Conservation (phyloP, 2,888 invertebrate species). For the Ophion ellenae region DNA sequence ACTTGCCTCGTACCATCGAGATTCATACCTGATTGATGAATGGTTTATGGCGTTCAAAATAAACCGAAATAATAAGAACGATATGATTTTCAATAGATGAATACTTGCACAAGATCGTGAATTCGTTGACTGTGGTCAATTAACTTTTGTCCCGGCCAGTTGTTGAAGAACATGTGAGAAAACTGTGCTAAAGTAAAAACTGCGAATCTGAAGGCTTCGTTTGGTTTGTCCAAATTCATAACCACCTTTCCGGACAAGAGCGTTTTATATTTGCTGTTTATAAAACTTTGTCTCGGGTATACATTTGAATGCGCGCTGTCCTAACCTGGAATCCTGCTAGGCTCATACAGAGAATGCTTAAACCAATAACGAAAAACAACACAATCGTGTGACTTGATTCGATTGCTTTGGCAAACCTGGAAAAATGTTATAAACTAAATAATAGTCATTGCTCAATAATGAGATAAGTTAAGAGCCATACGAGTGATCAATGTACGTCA, state of each 20-base stretch:
- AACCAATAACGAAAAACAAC: slow-evolving; percentile 50
- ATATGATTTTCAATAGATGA: neutral
- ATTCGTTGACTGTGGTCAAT: slow-evolving; percentile 57
- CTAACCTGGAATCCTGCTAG: slow-evolving; percentile 59
- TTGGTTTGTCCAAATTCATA: slow-evolving; percentile 52
- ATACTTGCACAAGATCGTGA: slow-evolving; percentile 53
- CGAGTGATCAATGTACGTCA: neutral
- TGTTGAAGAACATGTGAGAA: slow-evolving; percentile 54
- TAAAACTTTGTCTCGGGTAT: neutral
- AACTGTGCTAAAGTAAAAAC: slow-evolving; percentile 52
- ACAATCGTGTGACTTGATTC: slow-evolving; percentile 51
- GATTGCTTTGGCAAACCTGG: slow-evolving; percentile 51
- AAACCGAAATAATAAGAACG: neutral
- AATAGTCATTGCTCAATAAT: neutral
- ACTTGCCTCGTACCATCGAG: neutral
- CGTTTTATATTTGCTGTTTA: neutral
- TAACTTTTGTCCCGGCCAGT: slow-evolving; percentile 60
- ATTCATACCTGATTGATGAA: neutral
- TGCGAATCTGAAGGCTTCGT: slow-evolving; percentile 52
- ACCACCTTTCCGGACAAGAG: slow-evolving; percentile 25
- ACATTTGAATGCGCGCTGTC: neutral
- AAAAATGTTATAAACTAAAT: slow-evolving; percentile 10
- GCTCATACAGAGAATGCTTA: slow-evolving; percentile 58
- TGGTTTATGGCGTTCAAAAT: no score
- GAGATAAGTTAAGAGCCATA: neutral